phyloP scores from a whole-genome alignment of 1,140 invertebrate genomes.

The Tetramorium alpestre region DNA sequence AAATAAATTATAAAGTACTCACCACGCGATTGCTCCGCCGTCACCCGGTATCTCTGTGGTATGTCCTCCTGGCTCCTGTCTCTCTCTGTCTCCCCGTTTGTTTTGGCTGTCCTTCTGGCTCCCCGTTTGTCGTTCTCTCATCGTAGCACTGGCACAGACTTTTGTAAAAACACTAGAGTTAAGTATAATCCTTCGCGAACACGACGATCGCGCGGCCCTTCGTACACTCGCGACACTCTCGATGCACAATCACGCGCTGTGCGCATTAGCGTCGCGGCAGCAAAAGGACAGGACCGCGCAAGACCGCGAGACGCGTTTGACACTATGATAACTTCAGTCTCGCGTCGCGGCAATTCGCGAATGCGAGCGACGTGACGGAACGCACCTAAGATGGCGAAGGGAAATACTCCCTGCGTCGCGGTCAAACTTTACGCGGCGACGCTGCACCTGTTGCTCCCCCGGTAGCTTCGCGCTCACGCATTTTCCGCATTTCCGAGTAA shows the following conservation, averaged over 20 bases:
- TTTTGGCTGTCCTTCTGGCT: too few species aligned
- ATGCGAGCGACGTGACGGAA: background rate
- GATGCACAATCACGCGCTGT: background rate
- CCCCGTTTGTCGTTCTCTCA: background rate
- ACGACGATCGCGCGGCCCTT: background rate
- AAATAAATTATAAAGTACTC: background rate
- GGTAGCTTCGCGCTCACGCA: background rate
- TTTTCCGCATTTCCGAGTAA: conserved; percentile 8
- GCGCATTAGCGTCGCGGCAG: background rate
- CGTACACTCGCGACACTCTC: background rate
- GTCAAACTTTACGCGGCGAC: background rate
- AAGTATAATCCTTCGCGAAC: background rate
- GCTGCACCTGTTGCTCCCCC: conserved; percentile 21
- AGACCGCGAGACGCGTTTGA: too few species aligned
- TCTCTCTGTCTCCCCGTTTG: too few species aligned
- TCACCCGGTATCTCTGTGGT: background rate
- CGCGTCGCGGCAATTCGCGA: background rate
- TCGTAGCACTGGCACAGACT: background rate
- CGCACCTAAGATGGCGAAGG: background rate
- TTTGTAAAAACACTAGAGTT: background rate
- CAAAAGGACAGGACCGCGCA: background rate
- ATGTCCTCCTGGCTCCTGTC: background rate
- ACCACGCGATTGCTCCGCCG: background rate
- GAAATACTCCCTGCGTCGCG: too few species aligned
- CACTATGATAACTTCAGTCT: too few species aligned